Evolutionary conservation across 2,888 invertebrate genomes (phyloP).

Genomic region (Camponotus fellah): DNA sequence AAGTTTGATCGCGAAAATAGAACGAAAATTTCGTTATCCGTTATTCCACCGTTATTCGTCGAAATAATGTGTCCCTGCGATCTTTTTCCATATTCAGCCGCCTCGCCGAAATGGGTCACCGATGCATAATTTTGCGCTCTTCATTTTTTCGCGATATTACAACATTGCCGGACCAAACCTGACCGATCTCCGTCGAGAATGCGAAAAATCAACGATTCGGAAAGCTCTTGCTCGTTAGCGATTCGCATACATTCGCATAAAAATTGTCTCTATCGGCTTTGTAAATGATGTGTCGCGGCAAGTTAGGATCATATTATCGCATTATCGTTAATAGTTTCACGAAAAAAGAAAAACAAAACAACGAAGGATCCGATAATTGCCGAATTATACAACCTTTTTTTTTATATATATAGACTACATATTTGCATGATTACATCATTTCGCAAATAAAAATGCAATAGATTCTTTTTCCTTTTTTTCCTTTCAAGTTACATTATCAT

Average conservation of each 20-base stretch:
- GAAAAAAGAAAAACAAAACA: neutral
- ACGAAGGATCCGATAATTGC: slow-evolving; percentile 25
- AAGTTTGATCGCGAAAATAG: slow-evolving; percentile 54
- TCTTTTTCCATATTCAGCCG: slow-evolving; percentile 42
- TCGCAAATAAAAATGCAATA: neutral
- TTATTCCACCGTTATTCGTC: slow-evolving; percentile 51
- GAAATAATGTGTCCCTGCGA: slow-evolving; percentile 43
- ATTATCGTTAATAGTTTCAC: neutral
- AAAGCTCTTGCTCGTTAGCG: slow-evolving; percentile 28
- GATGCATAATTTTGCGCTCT: slow-evolving; percentile 51
- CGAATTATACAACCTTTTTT: slow-evolving; percentile 12
- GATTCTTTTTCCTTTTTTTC: neutral
- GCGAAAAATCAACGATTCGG: slow-evolving; percentile 41
- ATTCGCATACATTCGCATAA: slow-evolving; percentile 46
- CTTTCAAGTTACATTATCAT: neutral
- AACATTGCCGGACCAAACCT: slow-evolving; percentile 38
- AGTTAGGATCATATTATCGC: slow-evolving; percentile 30
- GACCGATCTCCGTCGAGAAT: slow-evolving; percentile 27
- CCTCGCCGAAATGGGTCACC: slow-evolving; percentile 48
- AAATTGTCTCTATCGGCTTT: slow-evolving; percentile 37
- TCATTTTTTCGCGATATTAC: slow-evolving; percentile 51
- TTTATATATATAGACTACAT: too few relatives aligned
- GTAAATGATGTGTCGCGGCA: slow-evolving; percentile 32
- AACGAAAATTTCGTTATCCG: slow-evolving; percentile 54
- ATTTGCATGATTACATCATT: slow-evolving; percentile 19